Conservation (phyloP, 2,888 invertebrate genomes). For the Ischnus inquisitorius region DNA sequence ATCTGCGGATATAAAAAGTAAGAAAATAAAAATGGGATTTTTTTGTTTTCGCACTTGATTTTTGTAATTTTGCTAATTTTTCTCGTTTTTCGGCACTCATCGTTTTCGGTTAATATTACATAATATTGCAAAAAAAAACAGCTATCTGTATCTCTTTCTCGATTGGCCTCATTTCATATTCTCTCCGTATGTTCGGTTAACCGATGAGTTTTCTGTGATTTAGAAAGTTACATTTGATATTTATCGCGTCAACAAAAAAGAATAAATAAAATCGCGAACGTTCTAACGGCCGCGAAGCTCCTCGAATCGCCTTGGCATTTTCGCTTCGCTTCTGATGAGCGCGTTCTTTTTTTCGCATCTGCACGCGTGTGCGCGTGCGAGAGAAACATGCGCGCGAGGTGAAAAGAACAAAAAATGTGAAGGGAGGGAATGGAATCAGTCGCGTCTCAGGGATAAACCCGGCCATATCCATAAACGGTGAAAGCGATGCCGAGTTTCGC, state of each 20-base stretch:
- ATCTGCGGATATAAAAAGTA: too few species aligned
- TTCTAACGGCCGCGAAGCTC: neutral
- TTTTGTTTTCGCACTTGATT: too few species aligned
- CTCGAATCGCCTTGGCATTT: neutral
- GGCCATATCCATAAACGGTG: constrained; percentile 76
- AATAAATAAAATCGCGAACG: neutral
- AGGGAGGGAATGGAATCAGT: constrained; percentile 12
- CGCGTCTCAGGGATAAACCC: constrained; percentile 41
- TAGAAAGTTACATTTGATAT: neutral
- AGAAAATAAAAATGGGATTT: too few species aligned
- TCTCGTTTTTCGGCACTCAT: neutral
- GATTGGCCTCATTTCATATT: neutral
- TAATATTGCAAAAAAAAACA: neutral
- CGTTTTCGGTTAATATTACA: neutral
- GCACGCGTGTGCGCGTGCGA: neutral
- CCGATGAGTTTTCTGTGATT: neutral
- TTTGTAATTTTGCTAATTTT: neutral
- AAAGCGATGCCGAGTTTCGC: constrained; percentile 74
- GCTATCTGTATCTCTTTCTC: neutral
- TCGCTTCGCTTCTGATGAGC: constrained; percentile 9
- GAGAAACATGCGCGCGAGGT: neutral
- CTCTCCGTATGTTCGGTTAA: neutral
- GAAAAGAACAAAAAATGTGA: constrained; percentile 8
- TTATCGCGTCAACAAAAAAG: neutral
- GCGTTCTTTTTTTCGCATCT: neutral